Evolutionary conservation across 2,113 vertebrate genomes (phyloP).

Genomic region (Climacteris rufus): DNA sequence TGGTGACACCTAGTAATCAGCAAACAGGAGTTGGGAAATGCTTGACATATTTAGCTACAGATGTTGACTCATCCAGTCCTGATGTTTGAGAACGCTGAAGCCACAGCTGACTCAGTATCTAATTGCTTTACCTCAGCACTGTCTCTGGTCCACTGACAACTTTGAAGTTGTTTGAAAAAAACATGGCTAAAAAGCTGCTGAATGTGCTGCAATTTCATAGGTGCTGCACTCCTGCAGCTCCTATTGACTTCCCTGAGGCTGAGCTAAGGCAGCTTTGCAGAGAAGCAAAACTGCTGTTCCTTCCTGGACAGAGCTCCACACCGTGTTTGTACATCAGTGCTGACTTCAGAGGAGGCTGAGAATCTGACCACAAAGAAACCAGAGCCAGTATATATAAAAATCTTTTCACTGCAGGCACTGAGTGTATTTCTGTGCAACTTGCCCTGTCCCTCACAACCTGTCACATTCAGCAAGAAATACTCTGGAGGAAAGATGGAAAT

Average conservation of each 20-base stretch:
- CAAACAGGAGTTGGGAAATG: neutral
- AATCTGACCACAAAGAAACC: neutral
- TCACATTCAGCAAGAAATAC: neutral
- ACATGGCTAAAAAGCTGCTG: neutral
- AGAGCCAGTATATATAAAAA: neutral
- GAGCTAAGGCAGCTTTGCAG: neutral
- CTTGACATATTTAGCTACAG: neutral
- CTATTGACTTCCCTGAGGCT: neutral
- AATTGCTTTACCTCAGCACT: neutral
- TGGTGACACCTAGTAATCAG: neutral
- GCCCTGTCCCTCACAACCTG: neutral
- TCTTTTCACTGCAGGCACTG: neutral
- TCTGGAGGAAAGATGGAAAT: neutral
- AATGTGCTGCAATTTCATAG: neutral
- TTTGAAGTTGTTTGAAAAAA: neutral
- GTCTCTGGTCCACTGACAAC: neutral
- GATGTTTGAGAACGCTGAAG: neutral
- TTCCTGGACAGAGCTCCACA: neutral
- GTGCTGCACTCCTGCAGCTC: neutral
- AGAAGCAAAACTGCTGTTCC: neutral
- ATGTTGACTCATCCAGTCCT: neutral
- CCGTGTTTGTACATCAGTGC: fast-evolving
- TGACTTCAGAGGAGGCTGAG: neutral
- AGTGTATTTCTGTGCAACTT: neutral
- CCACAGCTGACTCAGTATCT: neutral